A percentile compares a stretch with the other conserved stretches of the same genome.
Conservation (phyloP, 1,140 invertebrate genomes). For the Oscheius sp. region DNA sequence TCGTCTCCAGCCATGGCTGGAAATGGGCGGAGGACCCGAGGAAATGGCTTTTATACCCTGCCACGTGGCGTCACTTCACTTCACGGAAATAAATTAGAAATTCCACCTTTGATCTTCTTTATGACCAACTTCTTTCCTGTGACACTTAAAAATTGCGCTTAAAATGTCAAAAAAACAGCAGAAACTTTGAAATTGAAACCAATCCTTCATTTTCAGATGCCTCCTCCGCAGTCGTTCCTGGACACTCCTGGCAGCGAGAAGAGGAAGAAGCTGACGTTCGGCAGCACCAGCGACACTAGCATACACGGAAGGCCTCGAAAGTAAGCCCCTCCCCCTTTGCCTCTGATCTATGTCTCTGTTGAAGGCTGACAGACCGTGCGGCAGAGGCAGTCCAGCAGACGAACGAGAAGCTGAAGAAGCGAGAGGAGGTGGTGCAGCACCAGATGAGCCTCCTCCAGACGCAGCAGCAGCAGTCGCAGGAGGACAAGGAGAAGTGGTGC, state of each 20-base stretch:
- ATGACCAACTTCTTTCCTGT: too few species aligned
- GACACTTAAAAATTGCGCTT: too few species aligned
- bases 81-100: too few species aligned
- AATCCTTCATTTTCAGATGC: neutral
- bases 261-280: neutral
- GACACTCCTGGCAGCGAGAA: neutral
- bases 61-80: too few species aligned
- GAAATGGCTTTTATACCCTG: too few species aligned
- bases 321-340: neutral
- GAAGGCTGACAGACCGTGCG: conserved; percentile 26
- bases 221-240: conserved; percentile 1
- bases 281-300: conserved; percentile 18
- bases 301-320: conserved; percentile 22
- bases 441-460: conserved; percentile 2
- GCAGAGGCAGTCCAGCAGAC: neutral
- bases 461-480: conserved; percentile 8
- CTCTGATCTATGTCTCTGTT: too few species aligned
- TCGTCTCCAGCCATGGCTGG: too few species aligned
- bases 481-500: neutral
- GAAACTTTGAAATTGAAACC: too few species aligned
- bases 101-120: too few species aligned
- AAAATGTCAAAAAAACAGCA: too few species aligned
- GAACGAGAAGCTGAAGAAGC: neutral
- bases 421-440: neutral
- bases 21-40: too few species aligned